Evolutionary conservation across 1,140 invertebrate species (phyloP).

Genomic region (Mactra quadrangularis): DNA sequence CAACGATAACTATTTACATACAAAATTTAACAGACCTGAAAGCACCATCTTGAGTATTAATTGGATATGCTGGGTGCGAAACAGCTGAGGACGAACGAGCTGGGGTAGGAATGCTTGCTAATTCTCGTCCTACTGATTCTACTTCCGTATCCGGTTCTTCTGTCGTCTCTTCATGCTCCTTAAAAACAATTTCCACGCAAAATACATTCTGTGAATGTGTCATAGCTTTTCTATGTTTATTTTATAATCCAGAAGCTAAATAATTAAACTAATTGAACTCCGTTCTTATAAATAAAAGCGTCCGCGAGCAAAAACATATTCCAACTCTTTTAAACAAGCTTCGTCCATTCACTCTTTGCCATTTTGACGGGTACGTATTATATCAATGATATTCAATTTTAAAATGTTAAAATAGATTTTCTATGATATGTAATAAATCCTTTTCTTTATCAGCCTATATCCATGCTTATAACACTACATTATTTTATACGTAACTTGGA

Average conservation of each 20-base stretch:
- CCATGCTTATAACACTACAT: conserved; percentile 7
- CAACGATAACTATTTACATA: too few species aligned
- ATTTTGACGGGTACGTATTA: too few species aligned
- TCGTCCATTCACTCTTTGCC: too few species aligned
- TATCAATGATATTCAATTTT: too few species aligned
- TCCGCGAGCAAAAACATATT: too few species aligned
- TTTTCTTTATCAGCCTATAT: background rate
- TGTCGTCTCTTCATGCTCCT: background rate
- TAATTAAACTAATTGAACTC: too few species aligned
- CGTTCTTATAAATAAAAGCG: too few species aligned
- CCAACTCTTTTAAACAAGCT: too few species aligned
- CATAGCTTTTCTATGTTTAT: conserved; percentile 6
- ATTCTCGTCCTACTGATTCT: background rate
- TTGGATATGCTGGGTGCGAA: background rate
- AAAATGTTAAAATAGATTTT: background rate
- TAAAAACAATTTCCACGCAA: conserved; percentile 36
- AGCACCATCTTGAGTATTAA: background rate
- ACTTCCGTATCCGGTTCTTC: background rate
- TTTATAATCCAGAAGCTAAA: background rate
- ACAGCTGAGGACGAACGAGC: conserved; percentile 1
- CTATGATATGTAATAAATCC: conserved; percentile 37
- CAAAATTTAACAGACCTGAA: conserved; percentile 11
- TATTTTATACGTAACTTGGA: background rate
- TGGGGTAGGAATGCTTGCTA: background rate
- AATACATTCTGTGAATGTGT: conserved; percentile 1